phyloP scores from a whole-genome alignment of 2,888 invertebrate genomes.

The Macrosoma leucophasiata region DNA sequence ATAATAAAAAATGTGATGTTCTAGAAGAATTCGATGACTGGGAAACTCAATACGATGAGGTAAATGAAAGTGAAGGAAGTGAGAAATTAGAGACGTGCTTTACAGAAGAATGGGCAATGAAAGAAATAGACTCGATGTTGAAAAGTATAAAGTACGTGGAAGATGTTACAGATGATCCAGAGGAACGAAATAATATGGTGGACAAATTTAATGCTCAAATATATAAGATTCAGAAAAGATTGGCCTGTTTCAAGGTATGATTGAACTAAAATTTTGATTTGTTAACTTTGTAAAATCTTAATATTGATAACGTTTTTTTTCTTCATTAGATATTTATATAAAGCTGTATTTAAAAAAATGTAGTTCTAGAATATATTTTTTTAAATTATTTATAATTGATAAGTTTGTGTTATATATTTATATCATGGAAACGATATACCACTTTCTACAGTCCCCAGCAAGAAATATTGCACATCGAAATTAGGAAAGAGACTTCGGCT shows the following conservation, averaged over 20 bases:
- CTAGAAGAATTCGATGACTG: conserved; percentile 31
- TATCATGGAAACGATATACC: too few species aligned
- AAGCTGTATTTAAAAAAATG: too few species aligned
- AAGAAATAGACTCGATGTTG: conserved; percentile 51
- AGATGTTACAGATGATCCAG: conserved; percentile 41
- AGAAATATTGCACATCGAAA: too few species aligned
- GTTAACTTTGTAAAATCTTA: not conserved
- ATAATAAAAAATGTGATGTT: conserved; percentile 17
- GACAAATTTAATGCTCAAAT: conserved; percentile 44
- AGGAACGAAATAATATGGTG: conserved; percentile 40
- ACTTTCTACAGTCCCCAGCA: too few species aligned
- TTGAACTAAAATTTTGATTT: not conserved
- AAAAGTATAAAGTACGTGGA: conserved; percentile 50
- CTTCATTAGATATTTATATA: too few species aligned
- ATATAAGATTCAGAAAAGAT: conserved; percentile 37
- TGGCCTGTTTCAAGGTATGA: conserved; percentile 54
- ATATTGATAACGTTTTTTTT: conserved; percentile 20
- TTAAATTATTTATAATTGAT: too few species aligned
- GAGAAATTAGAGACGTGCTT: conserved; percentile 49
- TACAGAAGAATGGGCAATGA: conserved; percentile 49
- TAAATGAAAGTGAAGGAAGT: conserved; percentile 23
- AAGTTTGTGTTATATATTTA: too few species aligned
- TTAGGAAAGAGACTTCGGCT: too few species aligned
- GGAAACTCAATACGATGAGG: conserved; percentile 37
- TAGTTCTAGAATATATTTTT: too few species aligned